A percentile compares a stretch with the other conserved stretches of the same genome.
phyloP scores from a whole-genome alignment of 2,113 vertebrate genomes.

The Ammodytes dubius region DNA sequence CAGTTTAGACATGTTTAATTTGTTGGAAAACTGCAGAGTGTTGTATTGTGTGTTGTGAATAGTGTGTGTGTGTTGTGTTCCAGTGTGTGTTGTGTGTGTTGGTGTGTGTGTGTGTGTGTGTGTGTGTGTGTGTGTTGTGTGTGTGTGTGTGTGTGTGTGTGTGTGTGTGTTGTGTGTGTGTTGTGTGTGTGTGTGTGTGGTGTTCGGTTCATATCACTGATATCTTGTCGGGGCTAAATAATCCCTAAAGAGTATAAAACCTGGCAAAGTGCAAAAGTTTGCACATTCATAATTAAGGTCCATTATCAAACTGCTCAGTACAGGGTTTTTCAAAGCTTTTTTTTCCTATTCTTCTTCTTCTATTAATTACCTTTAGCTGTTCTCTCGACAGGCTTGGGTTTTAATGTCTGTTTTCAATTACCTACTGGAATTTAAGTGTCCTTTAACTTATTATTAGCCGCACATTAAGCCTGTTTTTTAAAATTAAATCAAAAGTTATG shows the following conservation, averaged over 20 bases:
- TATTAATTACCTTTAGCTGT: conserved; percentile 46
- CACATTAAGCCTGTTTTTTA: conserved; percentile 28
- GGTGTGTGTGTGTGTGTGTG: conserved; percentile 6
- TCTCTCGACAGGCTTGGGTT: conserved; percentile 46
- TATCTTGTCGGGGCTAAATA: conserved; percentile 41
- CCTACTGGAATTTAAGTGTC: conserved; percentile 36
- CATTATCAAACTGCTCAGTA: conserved; percentile 55
- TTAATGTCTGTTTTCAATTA: conserved; percentile 66
- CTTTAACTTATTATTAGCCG: conserved; percentile 24
- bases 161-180: conserved; percentile 11
- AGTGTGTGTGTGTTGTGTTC: conserved; percentile 12
- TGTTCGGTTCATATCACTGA: conserved; percentile 30
- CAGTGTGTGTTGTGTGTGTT: conserved; percentile 23
- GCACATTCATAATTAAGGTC: conserved; percentile 58
- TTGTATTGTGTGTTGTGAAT: too few relatives aligned
- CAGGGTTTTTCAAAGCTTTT: conserved; percentile 43
- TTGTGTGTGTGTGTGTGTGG: conserved; percentile 5
- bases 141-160: conserved; percentile 19
- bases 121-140: conserved; percentile 21
- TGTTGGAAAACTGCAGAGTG: too few relatives aligned
- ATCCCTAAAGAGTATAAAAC: conserved; percentile 49
- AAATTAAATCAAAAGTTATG: conserved; percentile 13
- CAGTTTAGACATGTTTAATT: too few relatives aligned
- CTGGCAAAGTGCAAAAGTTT: conserved; percentile 64
- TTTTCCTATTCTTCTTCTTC: conserved; percentile 9